phyloP scores from a whole-genome alignment of 2,113 vertebrate genomes.

The Melierax canorus region DNA sequence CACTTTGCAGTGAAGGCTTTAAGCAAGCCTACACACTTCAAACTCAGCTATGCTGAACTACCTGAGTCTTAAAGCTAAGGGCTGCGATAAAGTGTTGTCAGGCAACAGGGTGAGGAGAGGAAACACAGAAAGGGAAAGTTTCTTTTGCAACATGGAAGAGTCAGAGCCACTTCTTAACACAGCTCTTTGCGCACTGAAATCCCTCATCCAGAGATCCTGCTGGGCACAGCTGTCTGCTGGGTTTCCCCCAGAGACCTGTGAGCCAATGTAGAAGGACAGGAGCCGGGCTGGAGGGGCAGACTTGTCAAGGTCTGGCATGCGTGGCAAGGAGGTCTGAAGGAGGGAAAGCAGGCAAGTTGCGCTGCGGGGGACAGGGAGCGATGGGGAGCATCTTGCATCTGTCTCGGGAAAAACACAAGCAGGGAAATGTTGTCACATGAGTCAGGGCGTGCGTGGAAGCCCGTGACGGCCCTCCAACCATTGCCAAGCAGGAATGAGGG shows the following conservation, averaged over 20 bases:
- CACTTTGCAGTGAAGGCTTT: not conserved
- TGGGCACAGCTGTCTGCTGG: too few species aligned
- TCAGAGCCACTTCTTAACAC: not conserved
- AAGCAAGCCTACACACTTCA: not conserved
- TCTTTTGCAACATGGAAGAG: not conserved
- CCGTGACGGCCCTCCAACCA: not conserved
- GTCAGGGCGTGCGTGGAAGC: fast-evolving
- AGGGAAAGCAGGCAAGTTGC: not conserved
- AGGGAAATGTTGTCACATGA: not conserved
- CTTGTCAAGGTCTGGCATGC: not conserved
- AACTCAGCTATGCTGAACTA: not conserved
- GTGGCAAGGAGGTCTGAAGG: not conserved
- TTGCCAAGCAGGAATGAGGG: fast-evolving
- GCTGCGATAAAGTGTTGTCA: not conserved
- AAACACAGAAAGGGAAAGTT: not conserved
- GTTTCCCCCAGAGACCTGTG: not conserved
- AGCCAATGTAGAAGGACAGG: not conserved
- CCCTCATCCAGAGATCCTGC: not conserved
- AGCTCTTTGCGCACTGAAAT: not conserved
- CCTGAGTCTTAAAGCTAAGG: not conserved
- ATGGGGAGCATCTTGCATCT: not conserved
- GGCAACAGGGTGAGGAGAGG: not conserved
- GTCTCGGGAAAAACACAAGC: not conserved
- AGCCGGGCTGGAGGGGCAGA: not conserved
- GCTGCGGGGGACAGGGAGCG: fast-evolving